Evolutionary conservation across 1,140 invertebrate species (phyloP).

Genomic region (Drosophila sproati): DNA sequence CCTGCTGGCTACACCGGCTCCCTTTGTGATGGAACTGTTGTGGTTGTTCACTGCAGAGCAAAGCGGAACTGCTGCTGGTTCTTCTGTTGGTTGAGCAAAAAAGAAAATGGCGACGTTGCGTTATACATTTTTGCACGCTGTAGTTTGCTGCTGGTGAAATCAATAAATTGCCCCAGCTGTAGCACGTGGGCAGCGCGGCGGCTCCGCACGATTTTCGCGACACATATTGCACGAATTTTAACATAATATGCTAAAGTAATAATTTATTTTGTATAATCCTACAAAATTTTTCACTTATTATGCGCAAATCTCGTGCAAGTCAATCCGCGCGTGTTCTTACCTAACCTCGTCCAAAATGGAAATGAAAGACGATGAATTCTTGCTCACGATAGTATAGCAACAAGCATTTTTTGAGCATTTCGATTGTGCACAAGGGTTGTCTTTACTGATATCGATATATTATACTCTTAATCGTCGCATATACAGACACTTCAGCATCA

Average conservation of each 20-base stretch:
- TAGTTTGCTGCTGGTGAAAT: conserved; percentile 63
- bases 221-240: conserved; percentile 77
- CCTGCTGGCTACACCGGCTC: conserved; percentile 53
- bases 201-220: conserved; percentile 51
- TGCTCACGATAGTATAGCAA: conserved; percentile 9
- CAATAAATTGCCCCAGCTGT: conserved; percentile 75
- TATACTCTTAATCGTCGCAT: no score
- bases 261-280: conserved; percentile 26
- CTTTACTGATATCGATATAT: not conserved
- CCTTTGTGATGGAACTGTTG: conserved; percentile 63
- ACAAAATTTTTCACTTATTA: conserved; percentile 36
- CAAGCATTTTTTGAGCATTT: conserved; percentile 9
- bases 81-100: conserved; percentile 79
- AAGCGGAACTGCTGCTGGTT: conserved; percentile 75
- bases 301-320: conserved; percentile 46
- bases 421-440: not conserved
- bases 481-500: no score
- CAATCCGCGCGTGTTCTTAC: conserved; percentile 75
- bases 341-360: conserved; percentile 82
- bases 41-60: conserved; percentile 69
- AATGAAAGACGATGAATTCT: conserved; percentile 55
- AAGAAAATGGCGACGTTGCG: conserved; percentile 83
- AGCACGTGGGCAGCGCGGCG: conserved; percentile 49
- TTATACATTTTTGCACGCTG: conserved; percentile 68
- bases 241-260: conserved; percentile 51